phyloP scores from a whole-genome alignment of 2,888 invertebrate genomes.

The Tuta absoluta region DNA sequence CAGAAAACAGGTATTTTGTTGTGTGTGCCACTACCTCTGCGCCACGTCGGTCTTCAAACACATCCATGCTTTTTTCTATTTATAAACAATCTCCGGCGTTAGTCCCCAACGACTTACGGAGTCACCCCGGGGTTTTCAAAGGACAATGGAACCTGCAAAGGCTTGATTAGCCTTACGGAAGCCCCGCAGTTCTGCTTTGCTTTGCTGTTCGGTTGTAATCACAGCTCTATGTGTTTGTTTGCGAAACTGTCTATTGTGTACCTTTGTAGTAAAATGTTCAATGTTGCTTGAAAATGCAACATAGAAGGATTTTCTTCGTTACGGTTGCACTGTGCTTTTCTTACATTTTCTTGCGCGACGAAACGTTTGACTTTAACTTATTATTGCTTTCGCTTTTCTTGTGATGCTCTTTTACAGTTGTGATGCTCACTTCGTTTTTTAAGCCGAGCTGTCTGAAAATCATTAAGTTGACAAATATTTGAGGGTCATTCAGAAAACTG shows the following conservation, averaged over 20 bases:
- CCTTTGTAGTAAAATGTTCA: background rate
- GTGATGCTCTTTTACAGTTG: background rate
- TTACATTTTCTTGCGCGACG: background rate
- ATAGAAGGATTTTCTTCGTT: constrained; percentile 1
- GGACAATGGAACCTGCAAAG: constrained; percentile 20
- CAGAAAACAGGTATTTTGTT: too few species aligned
- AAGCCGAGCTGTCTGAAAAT: too few species aligned
- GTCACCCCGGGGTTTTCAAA: background rate
- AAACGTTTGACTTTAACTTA: background rate
- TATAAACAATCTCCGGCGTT: constrained; percentile 19
- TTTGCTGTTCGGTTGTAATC: constrained; percentile 4
- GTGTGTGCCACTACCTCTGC: too few species aligned
- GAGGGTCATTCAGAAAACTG: too few species aligned
- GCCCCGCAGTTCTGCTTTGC: constrained; percentile 6
- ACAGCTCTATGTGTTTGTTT: constrained; percentile 11
- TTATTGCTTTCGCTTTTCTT: background rate
- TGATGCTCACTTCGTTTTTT: background rate
- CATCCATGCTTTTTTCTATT: constrained; percentile 22
- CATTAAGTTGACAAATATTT: too few species aligned
- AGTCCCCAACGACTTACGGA: constrained; percentile 20
- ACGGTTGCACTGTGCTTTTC: background rate
- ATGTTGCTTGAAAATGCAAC: background rate
- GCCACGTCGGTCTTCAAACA: too few species aligned
- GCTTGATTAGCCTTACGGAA: constrained; percentile 13
- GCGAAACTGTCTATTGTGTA: background rate